Evolutionary conservation across 1,140 invertebrate genomes (phyloP).

Genomic region (Zaprionus africanus): DNA sequence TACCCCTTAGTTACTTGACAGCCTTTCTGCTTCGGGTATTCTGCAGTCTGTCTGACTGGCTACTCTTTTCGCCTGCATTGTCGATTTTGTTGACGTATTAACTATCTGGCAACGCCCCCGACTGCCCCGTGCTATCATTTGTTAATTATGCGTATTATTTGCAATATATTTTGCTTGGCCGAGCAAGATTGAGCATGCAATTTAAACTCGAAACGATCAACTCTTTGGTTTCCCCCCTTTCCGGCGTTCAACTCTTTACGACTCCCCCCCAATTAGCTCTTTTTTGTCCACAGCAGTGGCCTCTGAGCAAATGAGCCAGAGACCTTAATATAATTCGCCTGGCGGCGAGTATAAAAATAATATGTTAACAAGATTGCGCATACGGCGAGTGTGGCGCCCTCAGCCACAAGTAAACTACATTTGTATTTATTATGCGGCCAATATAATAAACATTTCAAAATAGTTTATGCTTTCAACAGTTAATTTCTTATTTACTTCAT

Average conservation of each 20-base stretch:
- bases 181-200: constrained; percentile 38
- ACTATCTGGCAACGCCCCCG: constrained; percentile 32
- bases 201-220: constrained; percentile 41
- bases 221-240: not conserved
- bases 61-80: not conserved
- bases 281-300: constrained; percentile 9
- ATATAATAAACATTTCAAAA: constrained; percentile 38
- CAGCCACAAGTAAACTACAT: constrained; percentile 41
- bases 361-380: constrained; percentile 42
- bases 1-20: not conserved
- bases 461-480: constrained; percentile 36
- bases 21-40: not conserved
- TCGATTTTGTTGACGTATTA: constrained; percentile 28
- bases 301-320: constrained; percentile 32
- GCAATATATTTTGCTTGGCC: constrained; percentile 26
- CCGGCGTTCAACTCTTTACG: not conserved
- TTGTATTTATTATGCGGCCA: constrained; percentile 31
- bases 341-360: constrained; percentile 27
- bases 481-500: constrained; percentile 19
- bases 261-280: not conserved
- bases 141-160: constrained; percentile 64
- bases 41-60: not conserved
- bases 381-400: constrained; percentile 40
- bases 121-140: constrained; percentile 41
- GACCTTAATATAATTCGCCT: constrained; percentile 38